A percentile compares a stretch with the other conserved stretches of the same genome.
phyloP scores from a whole-genome alignment of 2,888 invertebrate genomes.

The Diogma glabrata region DNA sequence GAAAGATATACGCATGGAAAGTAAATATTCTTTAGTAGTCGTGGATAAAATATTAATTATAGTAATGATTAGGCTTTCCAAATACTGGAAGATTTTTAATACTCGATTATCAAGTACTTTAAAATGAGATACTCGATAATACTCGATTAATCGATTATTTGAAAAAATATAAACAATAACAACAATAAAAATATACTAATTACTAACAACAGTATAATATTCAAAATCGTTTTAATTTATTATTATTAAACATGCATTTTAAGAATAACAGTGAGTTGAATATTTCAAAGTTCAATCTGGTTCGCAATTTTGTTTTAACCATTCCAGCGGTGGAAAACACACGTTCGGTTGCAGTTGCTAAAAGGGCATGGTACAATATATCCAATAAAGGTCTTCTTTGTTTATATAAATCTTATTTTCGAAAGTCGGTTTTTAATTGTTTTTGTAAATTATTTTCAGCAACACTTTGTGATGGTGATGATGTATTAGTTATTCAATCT shows the following conservation, averaged over 20 bases:
- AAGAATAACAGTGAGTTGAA: not conserved
- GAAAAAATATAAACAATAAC: not conserved
- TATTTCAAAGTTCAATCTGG: not conserved
- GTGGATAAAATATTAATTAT: too few species aligned
- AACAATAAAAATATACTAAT: too few species aligned
- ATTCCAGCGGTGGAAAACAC: not conserved
- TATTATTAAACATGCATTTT: not conserved
- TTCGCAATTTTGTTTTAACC: constrained; percentile 3
- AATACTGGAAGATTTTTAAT: not conserved
- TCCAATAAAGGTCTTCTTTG: too few species aligned
- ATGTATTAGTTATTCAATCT: not conserved
- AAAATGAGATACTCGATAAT: not conserved
- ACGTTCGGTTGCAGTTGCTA: not conserved
- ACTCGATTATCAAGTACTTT: not conserved
- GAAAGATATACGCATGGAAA: too few species aligned
- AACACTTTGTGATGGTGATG: not conserved
- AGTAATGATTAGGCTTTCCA: too few species aligned
- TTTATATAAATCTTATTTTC: not conserved
- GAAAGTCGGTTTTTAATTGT: not conserved
- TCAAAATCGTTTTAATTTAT: not conserved
- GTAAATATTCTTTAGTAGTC: too few species aligned
- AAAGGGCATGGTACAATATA: not conserved
- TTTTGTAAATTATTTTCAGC: not conserved
- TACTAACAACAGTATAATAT: not conserved
- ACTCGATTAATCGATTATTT: not conserved